These are phyloP conservation scores for Gorsachius magnificus DNA, from an alignment of 2,797 vertebrate species.

Conservation along the genomic window DNA sequence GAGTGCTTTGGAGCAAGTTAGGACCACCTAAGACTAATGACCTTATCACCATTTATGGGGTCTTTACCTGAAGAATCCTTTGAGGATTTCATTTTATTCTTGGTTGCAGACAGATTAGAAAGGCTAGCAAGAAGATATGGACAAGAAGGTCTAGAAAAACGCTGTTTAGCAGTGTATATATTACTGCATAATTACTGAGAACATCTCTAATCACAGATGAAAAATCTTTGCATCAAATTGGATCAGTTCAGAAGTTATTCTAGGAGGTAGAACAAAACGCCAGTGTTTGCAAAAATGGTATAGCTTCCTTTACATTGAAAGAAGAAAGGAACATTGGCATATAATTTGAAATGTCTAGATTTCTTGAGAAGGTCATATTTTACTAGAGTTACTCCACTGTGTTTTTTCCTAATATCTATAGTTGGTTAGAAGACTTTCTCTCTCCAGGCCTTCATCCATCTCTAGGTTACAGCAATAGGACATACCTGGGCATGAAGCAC, in stretches of 20 bases:
- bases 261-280: background rate
- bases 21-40: background rate
- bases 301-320: background rate
- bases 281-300: background rate
- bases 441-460: background rate
- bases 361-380: background rate
- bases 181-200: background rate
- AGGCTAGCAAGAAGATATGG: background rate
- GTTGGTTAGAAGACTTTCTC: background rate
- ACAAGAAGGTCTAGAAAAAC: background rate
- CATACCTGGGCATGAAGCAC: background rate
- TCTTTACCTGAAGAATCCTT: background rate
- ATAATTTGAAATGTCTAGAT: background rate
- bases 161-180: background rate
- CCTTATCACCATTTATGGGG: background rate
- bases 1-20: background rate
- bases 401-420: background rate
- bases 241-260: background rate
- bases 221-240: background rate
- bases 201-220: background rate
- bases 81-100: background rate
- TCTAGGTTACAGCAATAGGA: background rate
- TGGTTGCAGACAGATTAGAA: background rate
- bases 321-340: background rate
- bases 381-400: background rate